phyloP scores from a whole-genome alignment of 2,797 vertebrate species.

The Pangasius macronema region DNA sequence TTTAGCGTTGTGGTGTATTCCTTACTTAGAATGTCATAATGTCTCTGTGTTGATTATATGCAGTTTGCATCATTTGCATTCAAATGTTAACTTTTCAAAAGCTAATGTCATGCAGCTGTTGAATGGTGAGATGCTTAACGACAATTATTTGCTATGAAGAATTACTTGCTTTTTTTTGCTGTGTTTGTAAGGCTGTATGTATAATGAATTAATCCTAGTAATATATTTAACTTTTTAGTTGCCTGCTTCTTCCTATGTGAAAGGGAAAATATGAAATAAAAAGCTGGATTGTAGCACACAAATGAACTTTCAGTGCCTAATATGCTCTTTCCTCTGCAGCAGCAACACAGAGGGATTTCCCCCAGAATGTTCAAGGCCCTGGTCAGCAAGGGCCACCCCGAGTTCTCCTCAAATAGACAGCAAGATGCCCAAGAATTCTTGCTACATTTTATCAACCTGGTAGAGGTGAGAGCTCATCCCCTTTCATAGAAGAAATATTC shows the following conservation, averaged over 20 bases:
- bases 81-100: background rate
- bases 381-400: slow-evolving; percentile 88
- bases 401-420: slow-evolving; percentile 96
- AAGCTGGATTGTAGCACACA: background rate
- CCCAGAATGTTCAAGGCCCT: slow-evolving; percentile 92
- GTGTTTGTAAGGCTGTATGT: background rate
- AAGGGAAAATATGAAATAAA: background rate
- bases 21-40: background rate
- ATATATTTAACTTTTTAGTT: background rate
- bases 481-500: background rate
- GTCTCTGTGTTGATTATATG: background rate
- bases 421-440: slow-evolving; percentile 95
- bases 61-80: background rate
- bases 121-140: background rate
- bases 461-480: slow-evolving; percentile 81
- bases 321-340: slow-evolving; percentile 71
- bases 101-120: background rate
- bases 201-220: background rate
- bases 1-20: background rate
- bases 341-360: slow-evolving; percentile 89
- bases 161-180: background rate
- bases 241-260: background rate
- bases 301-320: background rate
- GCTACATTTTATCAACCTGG: slow-evolving; percentile 87
- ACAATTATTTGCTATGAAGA: background rate